A percentile compares a stretch with the other conserved stretches of the same genome.
Evolutionary conservation across 2,797 vertebrate species (phyloP).

Genomic region (Gallinago nigripennis): DNA sequence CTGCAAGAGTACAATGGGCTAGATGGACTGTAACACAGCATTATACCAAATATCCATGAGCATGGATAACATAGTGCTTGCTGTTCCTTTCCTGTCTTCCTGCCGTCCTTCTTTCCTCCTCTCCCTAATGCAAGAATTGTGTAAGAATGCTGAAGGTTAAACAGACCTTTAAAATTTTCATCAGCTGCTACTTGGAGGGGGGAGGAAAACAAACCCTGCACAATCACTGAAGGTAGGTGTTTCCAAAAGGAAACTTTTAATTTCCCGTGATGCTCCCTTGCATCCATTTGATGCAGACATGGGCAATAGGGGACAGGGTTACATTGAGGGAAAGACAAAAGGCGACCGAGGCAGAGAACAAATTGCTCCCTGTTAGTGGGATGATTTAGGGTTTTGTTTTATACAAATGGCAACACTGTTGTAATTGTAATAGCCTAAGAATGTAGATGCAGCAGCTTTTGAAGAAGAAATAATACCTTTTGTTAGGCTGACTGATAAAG

Average conservation of each 20-base stretch:
- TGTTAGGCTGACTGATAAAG: not conserved
- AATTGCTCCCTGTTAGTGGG: not conserved
- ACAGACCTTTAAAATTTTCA: constrained; percentile 1
- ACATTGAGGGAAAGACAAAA: not conserved
- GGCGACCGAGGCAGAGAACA: not conserved
- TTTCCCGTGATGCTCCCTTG: not conserved
- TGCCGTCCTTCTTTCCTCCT: not conserved
- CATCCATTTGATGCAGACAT: not conserved
- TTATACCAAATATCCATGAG: not conserved
- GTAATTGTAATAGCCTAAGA: not conserved
- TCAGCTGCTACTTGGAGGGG: not conserved
- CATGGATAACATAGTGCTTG: not conserved
- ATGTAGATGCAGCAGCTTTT: not conserved
- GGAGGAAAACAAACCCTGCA: not conserved
- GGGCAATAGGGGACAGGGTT: not conserved
- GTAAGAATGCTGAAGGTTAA: not conserved
- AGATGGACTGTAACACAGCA: not conserved
- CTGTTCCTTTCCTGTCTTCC: not conserved
- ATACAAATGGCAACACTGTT: not conserved
- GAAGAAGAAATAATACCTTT: not conserved
- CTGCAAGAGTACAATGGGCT: not conserved
- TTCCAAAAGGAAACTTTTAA: not conserved
- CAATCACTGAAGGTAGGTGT: not conserved
- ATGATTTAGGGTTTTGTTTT: not conserved
- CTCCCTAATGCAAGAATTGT: not conserved